Conservation (phyloP, 2,113 vertebrate species). For the Benthochromis sp. region DNA sequence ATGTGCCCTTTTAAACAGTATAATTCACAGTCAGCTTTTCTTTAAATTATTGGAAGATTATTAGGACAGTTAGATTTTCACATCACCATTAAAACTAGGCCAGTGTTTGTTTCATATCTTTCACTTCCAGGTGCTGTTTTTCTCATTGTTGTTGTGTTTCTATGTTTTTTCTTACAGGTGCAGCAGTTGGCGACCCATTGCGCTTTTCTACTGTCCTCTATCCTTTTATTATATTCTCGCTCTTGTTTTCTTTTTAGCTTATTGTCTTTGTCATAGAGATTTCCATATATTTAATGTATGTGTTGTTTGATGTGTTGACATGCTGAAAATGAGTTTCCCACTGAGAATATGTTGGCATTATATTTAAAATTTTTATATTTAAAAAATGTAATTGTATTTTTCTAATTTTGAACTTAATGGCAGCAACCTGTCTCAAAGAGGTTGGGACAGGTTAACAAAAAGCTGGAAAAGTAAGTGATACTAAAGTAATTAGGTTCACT, state of each 20-base stretch:
- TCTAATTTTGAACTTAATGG: neutral
- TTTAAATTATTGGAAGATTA: neutral
- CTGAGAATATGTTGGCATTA: neutral
- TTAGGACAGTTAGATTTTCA: neutral
- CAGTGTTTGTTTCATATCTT: neutral
- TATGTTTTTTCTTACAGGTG: neutral
- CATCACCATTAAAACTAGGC: neutral
- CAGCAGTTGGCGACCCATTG: neutral
- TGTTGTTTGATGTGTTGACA: neutral
- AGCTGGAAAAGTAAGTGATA: neutral
- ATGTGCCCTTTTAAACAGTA: neutral
- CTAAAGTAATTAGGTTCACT: neutral
- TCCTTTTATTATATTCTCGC: neutral
- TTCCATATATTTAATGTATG: neutral
- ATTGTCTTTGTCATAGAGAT: neutral
- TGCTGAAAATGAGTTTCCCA: neutral
- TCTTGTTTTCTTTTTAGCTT: neutral
- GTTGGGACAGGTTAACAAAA: neutral
- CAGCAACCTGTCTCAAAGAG: neutral
- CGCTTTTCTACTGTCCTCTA: neutral
- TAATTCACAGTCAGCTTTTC: neutral
- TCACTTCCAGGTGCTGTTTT: neutral
- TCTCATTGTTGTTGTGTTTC: neutral
- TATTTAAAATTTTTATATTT: neutral
- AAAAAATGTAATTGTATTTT: neutral